Conservation (phyloP, 2,888 invertebrate species). For the Idaea dimidiata region DNA sequence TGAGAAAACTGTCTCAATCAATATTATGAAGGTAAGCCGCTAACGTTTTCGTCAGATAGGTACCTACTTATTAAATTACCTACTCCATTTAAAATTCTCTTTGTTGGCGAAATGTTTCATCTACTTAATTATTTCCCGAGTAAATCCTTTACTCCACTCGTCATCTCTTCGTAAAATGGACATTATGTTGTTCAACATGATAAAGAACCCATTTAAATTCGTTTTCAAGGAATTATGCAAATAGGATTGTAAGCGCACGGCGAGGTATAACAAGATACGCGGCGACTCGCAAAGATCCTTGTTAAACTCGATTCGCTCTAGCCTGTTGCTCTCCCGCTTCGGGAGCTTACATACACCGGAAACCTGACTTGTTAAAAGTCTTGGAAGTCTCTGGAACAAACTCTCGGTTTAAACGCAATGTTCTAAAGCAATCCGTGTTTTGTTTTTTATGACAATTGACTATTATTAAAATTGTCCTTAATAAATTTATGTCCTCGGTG, state of each 20-base stretch:
- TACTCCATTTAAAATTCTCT: slow-evolving; percentile 8
- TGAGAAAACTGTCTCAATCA: background rate
- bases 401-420: no score
- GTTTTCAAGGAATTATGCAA: slow-evolving; percentile 70
- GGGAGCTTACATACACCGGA: no score
- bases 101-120: slow-evolving; percentile 16
- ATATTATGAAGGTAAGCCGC: background rate
- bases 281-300: slow-evolving; percentile 62
- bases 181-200: slow-evolving; percentile 64
- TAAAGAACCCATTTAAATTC: slow-evolving; percentile 67
- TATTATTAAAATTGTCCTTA: no score
- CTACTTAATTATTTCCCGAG: slow-evolving; percentile 44
- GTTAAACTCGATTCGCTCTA: slow-evolving; percentile 59
- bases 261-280: slow-evolving; percentile 65
- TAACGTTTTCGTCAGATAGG: slow-evolving; percentile 7
- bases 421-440: no score
- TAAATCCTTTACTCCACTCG: slow-evolving; percentile 42
- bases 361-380: no score
- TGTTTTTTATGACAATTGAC: no score
- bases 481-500: no score
- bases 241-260: slow-evolving; percentile 64
- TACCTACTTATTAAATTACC: background rate
- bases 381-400: no score
- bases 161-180: slow-evolving; percentile 44
- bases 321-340: slow-evolving; percentile 57